These are phyloP conservation scores for Petrocephalus schoutedeni DNA, from an alignment of 2,797 vertebrate genomes.

Conservation along the genomic window DNA sequence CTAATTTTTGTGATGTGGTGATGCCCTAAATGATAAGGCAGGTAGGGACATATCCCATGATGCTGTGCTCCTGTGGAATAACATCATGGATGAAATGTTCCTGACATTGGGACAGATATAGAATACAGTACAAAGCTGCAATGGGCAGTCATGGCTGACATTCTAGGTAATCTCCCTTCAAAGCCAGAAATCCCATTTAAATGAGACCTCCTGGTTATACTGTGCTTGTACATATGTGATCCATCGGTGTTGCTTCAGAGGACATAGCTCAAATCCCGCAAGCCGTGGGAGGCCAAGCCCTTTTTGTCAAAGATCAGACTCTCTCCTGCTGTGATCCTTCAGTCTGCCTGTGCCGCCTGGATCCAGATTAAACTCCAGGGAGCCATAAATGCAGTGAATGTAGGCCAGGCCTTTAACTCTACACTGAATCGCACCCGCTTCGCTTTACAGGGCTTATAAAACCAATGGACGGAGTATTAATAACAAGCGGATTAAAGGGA, in stretches of 20 bases:
- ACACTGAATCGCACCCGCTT: neutral
- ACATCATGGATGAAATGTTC: neutral
- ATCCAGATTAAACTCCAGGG: conserved; percentile 13
- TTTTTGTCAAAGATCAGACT: conserved; percentile 1
- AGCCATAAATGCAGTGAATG: neutral
- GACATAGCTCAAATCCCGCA: conserved; percentile 4
- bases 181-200: conserved; percentile 4
- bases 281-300: neutral
- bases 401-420: neutral
- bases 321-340: conserved; percentile 15
- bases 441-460: neutral
- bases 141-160: neutral
- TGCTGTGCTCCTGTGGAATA: neutral
- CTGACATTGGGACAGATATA: neutral
- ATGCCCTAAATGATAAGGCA: neutral
- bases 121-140: neutral
- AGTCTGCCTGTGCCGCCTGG: neutral
- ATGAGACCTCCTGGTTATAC: neutral
- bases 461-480: conserved; percentile 3
- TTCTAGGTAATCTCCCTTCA: conserved; percentile 12
- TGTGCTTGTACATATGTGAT: neutral
- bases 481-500: conserved; percentile 19
- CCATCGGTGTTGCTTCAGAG: neutral
- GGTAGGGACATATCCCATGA: neutral
- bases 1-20: neutral